A percentile compares a stretch with the other conserved stretches of the same genome.
These are phyloP conservation scores for Andrena bicolor DNA, from an alignment of 2,888 invertebrate species.

Conservation along the genomic window DNA sequence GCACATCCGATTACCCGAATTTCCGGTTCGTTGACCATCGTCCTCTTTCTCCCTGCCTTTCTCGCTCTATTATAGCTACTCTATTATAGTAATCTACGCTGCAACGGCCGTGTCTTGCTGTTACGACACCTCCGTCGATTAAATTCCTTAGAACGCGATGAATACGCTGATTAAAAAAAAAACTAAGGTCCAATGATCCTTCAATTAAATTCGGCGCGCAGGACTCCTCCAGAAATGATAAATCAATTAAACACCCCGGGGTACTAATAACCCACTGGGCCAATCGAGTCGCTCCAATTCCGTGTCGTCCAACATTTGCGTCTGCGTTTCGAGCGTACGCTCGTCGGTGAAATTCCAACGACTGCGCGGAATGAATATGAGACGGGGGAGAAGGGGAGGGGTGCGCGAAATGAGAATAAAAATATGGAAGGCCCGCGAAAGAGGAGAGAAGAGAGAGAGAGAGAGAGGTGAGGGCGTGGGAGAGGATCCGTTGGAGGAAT, in stretches of 20 bases:
- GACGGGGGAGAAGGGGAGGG: not conserved
- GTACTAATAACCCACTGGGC: too few species aligned
- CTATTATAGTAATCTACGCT: constrained; percentile 26
- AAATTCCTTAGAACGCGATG: not conserved
- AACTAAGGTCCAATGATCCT: too few species aligned
- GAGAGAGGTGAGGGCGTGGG: not conserved
- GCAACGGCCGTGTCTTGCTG: constrained; percentile 27
- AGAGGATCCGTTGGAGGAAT: constrained; percentile 12
- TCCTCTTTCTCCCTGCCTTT: constrained; percentile 22
- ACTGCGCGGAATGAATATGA: not conserved
- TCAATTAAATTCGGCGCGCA: not conserved
- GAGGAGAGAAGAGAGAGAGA: not conserved
- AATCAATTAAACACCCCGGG: too few species aligned
- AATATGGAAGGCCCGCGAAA: constrained; percentile 11
- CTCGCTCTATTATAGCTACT: constrained; percentile 25
- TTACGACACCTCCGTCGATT: constrained; percentile 26
- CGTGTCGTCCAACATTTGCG: too few species aligned
- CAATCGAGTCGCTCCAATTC: too few species aligned
- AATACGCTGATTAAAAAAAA: not conserved
- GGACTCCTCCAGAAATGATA: too few species aligned
- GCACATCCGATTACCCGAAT: constrained; percentile 64
- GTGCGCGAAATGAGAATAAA: not conserved
- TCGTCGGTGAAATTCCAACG: not conserved
- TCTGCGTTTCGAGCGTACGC: too few species aligned
- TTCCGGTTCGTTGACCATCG: constrained; percentile 57